Evolutionary conservation across 2,888 invertebrate species (phyloP).

Genomic region (Harpalus rubripes): DNA sequence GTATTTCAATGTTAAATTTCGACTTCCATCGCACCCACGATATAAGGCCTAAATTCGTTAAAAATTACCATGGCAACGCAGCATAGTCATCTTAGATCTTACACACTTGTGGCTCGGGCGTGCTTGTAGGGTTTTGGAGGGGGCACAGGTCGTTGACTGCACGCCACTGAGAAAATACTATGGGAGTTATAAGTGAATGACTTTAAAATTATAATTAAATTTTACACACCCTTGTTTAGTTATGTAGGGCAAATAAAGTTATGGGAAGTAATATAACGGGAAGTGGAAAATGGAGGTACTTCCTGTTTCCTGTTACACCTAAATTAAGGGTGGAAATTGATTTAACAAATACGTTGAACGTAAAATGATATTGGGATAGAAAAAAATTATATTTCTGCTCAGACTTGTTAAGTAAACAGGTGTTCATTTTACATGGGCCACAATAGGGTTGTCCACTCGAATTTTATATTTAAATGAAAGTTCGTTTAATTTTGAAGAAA

Average conservation of each 20-base stretch:
- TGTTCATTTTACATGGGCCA: no score
- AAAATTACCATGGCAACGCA: neutral
- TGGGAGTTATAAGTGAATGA: neutral
- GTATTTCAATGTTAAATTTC: neutral
- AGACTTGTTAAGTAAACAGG: no score
- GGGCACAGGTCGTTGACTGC: conserved; percentile 11
- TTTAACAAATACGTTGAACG: neutral
- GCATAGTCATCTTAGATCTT: neutral
- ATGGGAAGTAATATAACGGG: neutral
- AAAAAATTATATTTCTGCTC: no score
- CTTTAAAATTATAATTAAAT: neutral
- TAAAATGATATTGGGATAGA: neutral
- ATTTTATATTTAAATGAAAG: no score
- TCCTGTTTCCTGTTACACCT: neutral
- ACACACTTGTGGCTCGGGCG: conserved; percentile 8
- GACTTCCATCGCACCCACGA: neutral
- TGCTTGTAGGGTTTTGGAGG: neutral
- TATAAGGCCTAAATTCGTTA: conserved; percentile 11
- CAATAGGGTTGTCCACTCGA: no score
- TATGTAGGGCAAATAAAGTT: neutral
- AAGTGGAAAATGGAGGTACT: neutral
- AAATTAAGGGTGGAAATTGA: neutral
- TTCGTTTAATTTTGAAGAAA: no score
- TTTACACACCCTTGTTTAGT: neutral
- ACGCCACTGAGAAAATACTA: neutral